Conservation (phyloP, 2,797 vertebrate genomes). For the Oreochromis grahami region DNA sequence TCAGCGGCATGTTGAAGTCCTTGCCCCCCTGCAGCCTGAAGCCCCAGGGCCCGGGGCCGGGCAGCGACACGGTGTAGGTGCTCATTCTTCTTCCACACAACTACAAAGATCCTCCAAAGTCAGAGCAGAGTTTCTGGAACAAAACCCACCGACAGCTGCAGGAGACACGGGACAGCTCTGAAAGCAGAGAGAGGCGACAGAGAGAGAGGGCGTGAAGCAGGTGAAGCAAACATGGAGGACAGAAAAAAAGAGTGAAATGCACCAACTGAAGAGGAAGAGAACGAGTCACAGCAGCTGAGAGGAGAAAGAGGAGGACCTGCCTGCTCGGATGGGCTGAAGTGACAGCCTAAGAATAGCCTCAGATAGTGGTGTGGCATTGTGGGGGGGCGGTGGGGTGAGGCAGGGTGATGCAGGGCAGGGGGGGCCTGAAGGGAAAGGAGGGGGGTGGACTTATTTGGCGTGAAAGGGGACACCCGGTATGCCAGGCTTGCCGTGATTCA, state of each 20-base stretch:
- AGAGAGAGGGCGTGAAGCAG: background rate
- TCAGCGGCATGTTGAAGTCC: conserved; percentile 99
- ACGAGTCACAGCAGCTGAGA: conserved; percentile 10
- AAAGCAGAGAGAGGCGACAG: conserved; percentile 11
- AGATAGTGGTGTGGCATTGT: conserved; percentile 84
- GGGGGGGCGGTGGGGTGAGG: conserved; percentile 59
- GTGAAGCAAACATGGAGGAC: background rate
- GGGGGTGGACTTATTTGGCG: conserved; percentile 88
- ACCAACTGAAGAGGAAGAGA: background rate
- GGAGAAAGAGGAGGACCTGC: conserved; percentile 75
- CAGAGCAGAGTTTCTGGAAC: background rate
- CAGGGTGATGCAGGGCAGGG: conserved; percentile 55
- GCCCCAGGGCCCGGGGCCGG: conserved; percentile 93
- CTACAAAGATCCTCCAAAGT: background rate
- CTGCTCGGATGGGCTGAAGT: conserved; percentile 81
- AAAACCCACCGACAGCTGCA: background rate
- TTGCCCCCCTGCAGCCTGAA: conserved; percentile 97
- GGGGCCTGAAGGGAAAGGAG: conserved; percentile 1
- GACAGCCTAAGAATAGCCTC: conserved; percentile 95
- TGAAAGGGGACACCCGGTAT: conserved; percentile 93
- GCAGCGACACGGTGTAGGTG: conserved; percentile 85
- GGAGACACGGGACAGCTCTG: conserved; percentile 24
- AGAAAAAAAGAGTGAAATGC: background rate
- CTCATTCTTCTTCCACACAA: conserved; percentile 82
- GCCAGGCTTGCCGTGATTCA: conserved; percentile 87